Conservation (phyloP, 2,888 invertebrate species). For the Nomada fucata region DNA sequence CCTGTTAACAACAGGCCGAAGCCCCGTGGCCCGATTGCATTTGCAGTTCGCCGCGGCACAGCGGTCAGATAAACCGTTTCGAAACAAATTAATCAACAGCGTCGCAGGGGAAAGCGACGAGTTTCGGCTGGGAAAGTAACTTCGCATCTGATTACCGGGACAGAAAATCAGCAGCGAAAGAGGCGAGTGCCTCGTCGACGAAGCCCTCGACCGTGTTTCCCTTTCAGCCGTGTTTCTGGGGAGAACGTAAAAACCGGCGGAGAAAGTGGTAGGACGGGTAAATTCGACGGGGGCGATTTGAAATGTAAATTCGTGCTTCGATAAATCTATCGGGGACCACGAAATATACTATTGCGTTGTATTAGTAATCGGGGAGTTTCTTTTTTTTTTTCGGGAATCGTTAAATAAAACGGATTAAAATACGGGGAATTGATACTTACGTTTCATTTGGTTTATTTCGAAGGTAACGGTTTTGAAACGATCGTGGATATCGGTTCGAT, state of each 20-base stretch:
- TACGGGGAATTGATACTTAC: too few relatives aligned
- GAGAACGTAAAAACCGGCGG: neutral
- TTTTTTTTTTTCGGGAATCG: too few relatives aligned
- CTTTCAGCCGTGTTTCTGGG: too few relatives aligned
- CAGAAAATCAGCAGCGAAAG: slow-evolving; percentile 44
- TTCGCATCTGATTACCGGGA: slow-evolving; percentile 54
- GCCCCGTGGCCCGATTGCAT: slow-evolving; percentile 45
- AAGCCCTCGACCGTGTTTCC: neutral
- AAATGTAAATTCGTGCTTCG: too few relatives aligned
- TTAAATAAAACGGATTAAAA: too few relatives aligned
- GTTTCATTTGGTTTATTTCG: too few relatives aligned
- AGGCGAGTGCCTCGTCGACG: slow-evolving; percentile 9
- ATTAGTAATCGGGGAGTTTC: too few relatives aligned
- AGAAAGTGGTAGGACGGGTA: neutral
- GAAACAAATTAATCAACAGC: slow-evolving; percentile 61
- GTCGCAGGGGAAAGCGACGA: slow-evolving; percentile 29
- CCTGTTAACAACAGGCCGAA: slow-evolving; percentile 7
- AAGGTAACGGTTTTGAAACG: too few relatives aligned
- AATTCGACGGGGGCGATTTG: too few relatives aligned
- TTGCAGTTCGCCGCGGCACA: slow-evolving; percentile 35
- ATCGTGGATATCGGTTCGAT: too few relatives aligned
- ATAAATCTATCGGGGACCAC: too few relatives aligned
- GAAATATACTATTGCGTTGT: too few relatives aligned
- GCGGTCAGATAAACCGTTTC: slow-evolving; percentile 54
- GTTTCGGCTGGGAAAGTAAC: slow-evolving; percentile 32